Percentiles rank a stretch among this genome's conserved stretches.
These are phyloP conservation scores for Drosophila repleta DNA, from an alignment of 1,140 invertebrate species.

Conservation along the genomic window DNA sequence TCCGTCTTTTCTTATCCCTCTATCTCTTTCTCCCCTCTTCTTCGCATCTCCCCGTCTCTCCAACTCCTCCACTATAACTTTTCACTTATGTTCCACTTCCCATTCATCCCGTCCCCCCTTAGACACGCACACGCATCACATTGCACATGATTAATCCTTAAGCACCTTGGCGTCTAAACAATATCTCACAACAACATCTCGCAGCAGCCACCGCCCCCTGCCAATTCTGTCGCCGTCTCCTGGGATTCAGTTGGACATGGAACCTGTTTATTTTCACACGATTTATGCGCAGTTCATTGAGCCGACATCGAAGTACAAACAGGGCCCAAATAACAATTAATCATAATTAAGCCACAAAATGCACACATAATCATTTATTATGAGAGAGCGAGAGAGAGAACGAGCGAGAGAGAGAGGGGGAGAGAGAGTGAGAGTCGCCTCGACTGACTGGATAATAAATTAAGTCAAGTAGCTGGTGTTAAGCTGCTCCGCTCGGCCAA, in stretches of 20 bases:
- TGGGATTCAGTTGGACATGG: neutral
- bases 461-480: slow-evolving; percentile 45
- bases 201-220: neutral
- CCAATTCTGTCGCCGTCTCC: neutral
- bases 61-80: neutral
- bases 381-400: slow-evolving; percentile 2
- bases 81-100: slow-evolving; percentile 4
- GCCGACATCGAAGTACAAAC: slow-evolving; percentile 56
- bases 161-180: neutral
- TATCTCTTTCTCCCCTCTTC: neutral
- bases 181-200: neutral
- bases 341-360: slow-evolving; percentile 70
- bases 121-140: neutral
- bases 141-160: neutral
- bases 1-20: neutral
- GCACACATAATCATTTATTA: slow-evolving; percentile 54
- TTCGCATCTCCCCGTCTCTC: neutral
- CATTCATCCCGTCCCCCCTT: slow-evolving; percentile 4
- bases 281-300: slow-evolving; percentile 60
- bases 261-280: slow-evolving; percentile 24
- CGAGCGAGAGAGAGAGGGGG: slow-evolving; percentile 1
- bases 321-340: slow-evolving; percentile 66
- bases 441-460: slow-evolving; percentile 42
- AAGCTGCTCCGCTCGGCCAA: slow-evolving; percentile 21
- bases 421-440: neutral